Evolutionary conservation across 2,888 invertebrate genomes (phyloP).

Genomic region (Isoperla grammatica): DNA sequence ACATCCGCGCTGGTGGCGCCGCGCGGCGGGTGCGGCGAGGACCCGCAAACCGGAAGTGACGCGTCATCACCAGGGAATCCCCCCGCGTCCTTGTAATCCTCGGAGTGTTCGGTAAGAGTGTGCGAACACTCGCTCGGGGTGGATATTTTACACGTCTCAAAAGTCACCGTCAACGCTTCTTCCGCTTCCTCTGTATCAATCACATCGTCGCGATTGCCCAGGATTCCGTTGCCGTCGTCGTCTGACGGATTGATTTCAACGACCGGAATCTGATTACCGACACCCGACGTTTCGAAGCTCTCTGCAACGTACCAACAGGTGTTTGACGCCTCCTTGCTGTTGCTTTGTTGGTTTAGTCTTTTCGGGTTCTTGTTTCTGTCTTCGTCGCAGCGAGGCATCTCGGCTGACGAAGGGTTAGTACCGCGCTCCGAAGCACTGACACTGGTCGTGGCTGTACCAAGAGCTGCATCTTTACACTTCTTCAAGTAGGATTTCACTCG

Average conservation of each 20-base stretch:
- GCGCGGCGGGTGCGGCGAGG: neutral
- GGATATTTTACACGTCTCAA: conserved; percentile 11
- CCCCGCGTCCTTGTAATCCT: neutral
- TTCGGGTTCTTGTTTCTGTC: neutral
- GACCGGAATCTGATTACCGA: neutral
- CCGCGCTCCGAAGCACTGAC: neutral
- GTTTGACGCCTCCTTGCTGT: neutral
- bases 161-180: neutral
- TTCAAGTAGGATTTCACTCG: conserved; percentile 51
- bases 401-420: neutral
- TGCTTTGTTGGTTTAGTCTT: neutral
- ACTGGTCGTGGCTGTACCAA: conserved; percentile 34
- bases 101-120: too few relatives aligned
- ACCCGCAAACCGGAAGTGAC: neutral
- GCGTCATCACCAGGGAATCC: neutral
- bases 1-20: neutral
- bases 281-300: conserved; percentile 7
- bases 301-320: conserved; percentile 16
- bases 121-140: too few relatives aligned
- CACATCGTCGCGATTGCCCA: too few relatives aligned
- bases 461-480: conserved; percentile 49
- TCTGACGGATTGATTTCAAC: neutral
- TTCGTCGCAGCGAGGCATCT: neutral
- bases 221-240: neutral
- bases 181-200: neutral